Conservation (phyloP, 2,888 invertebrate genomes). For the Drosophila setosimentum region DNA sequence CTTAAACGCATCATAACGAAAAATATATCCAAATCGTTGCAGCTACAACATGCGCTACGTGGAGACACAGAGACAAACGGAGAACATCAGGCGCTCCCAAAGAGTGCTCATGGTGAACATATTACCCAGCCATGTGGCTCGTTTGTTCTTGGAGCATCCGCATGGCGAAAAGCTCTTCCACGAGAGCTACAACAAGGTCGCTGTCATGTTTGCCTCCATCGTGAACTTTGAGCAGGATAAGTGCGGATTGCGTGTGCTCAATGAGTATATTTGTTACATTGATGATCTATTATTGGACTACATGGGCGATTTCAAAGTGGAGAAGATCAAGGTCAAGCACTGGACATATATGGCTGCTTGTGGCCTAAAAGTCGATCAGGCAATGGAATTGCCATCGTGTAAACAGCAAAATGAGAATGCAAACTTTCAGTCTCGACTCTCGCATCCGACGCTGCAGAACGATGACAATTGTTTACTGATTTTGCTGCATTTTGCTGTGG, state of each 20-base stretch:
- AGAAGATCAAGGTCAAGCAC: slow-evolving; percentile 98
- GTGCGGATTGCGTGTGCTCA: slow-evolving; percentile 90
- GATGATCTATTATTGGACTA: slow-evolving; percentile 91
- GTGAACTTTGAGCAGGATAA: slow-evolving; percentile 90
- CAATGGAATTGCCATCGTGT: slow-evolving; percentile 7
- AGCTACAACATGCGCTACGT: slow-evolving; percentile 89
- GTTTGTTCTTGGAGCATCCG: slow-evolving; percentile 10
- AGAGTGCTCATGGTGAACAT: slow-evolving; percentile 95
- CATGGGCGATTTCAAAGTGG: slow-evolving; percentile 88
- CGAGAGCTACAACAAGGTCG: slow-evolving; percentile 93
- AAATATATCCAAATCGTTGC: background rate
- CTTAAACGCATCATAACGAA: background rate
- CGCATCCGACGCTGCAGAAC: background rate
- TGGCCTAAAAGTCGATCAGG: slow-evolving; percentile 88
- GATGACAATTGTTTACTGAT: slow-evolving; percentile 85
- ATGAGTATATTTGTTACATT: slow-evolving; percentile 96
- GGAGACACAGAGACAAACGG: slow-evolving; percentile 93
- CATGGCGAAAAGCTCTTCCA: slow-evolving; percentile 91
- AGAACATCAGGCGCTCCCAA: slow-evolving; percentile 92
- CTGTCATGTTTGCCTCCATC: slow-evolving; percentile 98
- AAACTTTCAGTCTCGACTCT: background rate
- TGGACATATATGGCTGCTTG: slow-evolving; percentile 99
- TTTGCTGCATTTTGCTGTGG: slow-evolving; percentile 90
- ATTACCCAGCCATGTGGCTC: slow-evolving; percentile 94
- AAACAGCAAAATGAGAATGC: background rate